Conservation (phyloP, 2,797 vertebrate genomes). For the Chelon labrosus region DNA sequence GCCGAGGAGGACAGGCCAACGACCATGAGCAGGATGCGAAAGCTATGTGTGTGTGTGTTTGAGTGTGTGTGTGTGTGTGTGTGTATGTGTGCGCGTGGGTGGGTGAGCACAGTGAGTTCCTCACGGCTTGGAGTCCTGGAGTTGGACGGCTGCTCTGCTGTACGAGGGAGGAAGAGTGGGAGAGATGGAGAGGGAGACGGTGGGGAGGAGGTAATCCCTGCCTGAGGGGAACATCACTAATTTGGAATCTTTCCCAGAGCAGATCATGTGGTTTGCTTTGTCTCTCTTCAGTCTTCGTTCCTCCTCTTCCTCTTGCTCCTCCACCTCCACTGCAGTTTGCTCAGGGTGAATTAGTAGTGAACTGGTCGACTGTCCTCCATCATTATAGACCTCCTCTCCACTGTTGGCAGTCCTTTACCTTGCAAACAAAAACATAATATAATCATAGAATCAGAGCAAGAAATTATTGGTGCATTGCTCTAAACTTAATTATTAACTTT, state of each 20-base stretch:
- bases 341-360: conserved; percentile 49
- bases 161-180: conserved; percentile 56
- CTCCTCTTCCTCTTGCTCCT: conserved; percentile 50
- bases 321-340: conserved; percentile 44
- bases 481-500: no score
- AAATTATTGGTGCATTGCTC: neutral
- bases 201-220: conserved; percentile 74
- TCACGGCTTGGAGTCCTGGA: conserved; percentile 68
- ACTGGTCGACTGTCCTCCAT: conserved; percentile 34
- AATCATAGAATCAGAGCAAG: neutral
- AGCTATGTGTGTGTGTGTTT: conserved; percentile 29
- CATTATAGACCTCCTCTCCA: conserved; percentile 31
- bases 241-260: conserved; percentile 57
- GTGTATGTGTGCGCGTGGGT: conserved; percentile 10
- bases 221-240: conserved; percentile 75
- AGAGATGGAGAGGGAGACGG: conserved; percentile 60
- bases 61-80: neutral
- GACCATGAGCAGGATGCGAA: conserved; percentile 76
- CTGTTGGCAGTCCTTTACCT: conserved; percentile 25
- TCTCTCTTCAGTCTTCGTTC: conserved; percentile 36
- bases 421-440: conserved; percentile 41
- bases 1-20: conserved; percentile 70
- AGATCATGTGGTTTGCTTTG: conserved; percentile 57
- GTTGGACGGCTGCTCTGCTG: conserved; percentile 54
- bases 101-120: conserved; percentile 44